These are phyloP conservation scores for Petromus typicus DNA, from an alignment of 2,113 vertebrate genomes.

Conservation along the genomic window DNA sequence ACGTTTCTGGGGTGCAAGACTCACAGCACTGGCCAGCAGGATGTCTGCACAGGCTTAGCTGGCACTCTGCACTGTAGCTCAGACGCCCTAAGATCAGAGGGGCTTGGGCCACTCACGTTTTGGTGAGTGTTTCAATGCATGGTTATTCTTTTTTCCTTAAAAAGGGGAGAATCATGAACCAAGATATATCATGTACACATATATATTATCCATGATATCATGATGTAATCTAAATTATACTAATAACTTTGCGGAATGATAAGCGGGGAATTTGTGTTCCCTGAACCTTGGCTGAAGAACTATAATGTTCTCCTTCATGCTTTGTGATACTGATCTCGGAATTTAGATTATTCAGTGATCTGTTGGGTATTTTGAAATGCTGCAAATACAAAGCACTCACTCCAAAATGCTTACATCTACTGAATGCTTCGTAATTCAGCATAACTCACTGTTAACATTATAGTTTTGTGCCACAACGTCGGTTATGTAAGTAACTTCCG, in stretches of 20 bases:
- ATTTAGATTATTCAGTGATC: neutral
- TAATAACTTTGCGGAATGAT: too few relatives aligned
- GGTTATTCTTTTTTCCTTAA: neutral
- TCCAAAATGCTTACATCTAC: slow-evolving; percentile 43
- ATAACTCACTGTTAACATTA: slow-evolving; percentile 35
- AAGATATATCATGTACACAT: too few relatives aligned
- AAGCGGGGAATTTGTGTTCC: neutral
- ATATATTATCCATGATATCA: too few relatives aligned
- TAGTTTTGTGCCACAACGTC: neutral
- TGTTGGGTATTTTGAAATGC: neutral
- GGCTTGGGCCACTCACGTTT: too few relatives aligned
- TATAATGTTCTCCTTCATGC: rapidly evolving
- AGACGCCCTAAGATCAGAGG: too few relatives aligned
- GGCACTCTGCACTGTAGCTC: too few relatives aligned
- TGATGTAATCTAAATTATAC: too few relatives aligned
- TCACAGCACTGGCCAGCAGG: too few relatives aligned
- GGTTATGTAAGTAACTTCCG: slow-evolving; percentile 61
- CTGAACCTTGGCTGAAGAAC: rapidly evolving
- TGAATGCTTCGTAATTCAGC: neutral
- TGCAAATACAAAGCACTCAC: neutral
- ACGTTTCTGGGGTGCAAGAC: too few relatives aligned
- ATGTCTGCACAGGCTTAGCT: too few relatives aligned
- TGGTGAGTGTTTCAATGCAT: neutral
- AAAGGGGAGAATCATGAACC: neutral
- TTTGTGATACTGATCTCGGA: neutral